Percentiles rank a stretch among this genome's conserved stretches.
phyloP scores from a whole-genome alignment of 2,888 invertebrate genomes.

The Athalia rosae region DNA sequence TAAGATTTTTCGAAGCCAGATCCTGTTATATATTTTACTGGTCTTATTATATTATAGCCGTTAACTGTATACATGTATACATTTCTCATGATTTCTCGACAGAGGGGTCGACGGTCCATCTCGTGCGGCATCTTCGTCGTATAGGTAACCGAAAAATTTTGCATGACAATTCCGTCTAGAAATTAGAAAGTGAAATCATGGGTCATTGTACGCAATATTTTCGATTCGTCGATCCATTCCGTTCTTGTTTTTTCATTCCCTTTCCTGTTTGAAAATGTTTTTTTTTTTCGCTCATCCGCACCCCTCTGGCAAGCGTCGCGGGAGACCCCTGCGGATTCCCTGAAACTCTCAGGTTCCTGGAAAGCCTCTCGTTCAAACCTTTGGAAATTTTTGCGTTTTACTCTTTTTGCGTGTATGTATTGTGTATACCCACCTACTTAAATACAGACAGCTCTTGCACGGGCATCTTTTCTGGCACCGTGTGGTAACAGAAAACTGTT shows the following conservation, averaged over 20 bases:
- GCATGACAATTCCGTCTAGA: slow-evolving; percentile 33
- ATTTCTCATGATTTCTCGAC: slow-evolving; percentile 30
- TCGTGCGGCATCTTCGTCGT: neutral
- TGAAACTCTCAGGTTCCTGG: neutral
- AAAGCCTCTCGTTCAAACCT: slow-evolving; percentile 16
- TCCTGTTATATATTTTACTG: slow-evolving; percentile 20
- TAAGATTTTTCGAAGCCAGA: slow-evolving; percentile 26
- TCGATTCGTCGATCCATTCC: neutral
- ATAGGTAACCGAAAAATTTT: neutral
- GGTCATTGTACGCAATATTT: neutral
- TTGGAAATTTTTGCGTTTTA: slow-evolving; percentile 9
- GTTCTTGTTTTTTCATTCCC: neutral
- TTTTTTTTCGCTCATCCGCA: neutral
- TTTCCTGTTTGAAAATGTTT: neutral
- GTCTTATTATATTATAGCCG: slow-evolving; percentile 9
- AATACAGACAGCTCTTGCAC: neutral
- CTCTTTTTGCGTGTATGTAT: too few relatives aligned
- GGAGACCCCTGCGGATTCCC: too few relatives aligned
- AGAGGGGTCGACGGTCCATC: neutral
- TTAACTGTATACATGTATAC: neutral
- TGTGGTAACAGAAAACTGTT: slow-evolving; percentile 20
- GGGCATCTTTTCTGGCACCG: neutral
- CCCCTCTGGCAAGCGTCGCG: too few relatives aligned
- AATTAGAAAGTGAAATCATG: slow-evolving; percentile 12
- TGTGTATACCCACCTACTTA: neutral